Base-by-base conservation (phyloP, 2,113 vertebrate species). In the Sialia sialis region DNA sequence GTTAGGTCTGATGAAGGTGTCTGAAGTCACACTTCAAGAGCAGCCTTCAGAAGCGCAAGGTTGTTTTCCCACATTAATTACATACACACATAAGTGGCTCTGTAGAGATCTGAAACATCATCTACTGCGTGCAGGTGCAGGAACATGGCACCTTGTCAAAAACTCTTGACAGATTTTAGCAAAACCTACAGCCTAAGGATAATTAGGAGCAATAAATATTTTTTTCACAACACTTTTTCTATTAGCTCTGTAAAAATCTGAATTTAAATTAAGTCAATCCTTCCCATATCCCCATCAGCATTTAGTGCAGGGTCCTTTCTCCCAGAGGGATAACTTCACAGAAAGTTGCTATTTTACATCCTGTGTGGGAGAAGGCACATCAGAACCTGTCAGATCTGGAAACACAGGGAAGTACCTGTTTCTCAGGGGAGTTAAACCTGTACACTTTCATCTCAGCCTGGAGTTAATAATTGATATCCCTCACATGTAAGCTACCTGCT, bases 391-490 rank as follows among this genome's bases (percentile, higher is more conserved):
- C 75, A 46, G 68, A 69, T 66, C 63, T 36, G 44, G 81, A 85
- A 92, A 64, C 43, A 36, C 1, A 7, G 34, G 17, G 20, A 75
- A 38, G 23, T 41, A 36, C n/a, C 41, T 59, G 52, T 34, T 30
- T 51, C 44, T 56, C 34, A 54, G 60, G 48, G 38, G 69, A 73
- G 63, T 83, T 69, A 58, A 88, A 70, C 36, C 66, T 75, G 55
- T 39, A 22, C 7, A 6, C 21, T 67, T 93, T 56, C 76, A 52
- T 58, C 60, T 74, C 39, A 43, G 79, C n/a, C 30, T n/a, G 48
- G 27, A 84, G 93, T 96, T 97, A 95, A 95, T 95, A 30, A 95
- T 95, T 94, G 59, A 93, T 52, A 21, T 51, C 72, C 43, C 30
- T 74, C 34, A 58, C 51, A 23, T 87, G 54, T 51, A 81, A 90